Conservation (phyloP, 2,797 vertebrate genomes). For the Pelochelys cantorii region DNA sequence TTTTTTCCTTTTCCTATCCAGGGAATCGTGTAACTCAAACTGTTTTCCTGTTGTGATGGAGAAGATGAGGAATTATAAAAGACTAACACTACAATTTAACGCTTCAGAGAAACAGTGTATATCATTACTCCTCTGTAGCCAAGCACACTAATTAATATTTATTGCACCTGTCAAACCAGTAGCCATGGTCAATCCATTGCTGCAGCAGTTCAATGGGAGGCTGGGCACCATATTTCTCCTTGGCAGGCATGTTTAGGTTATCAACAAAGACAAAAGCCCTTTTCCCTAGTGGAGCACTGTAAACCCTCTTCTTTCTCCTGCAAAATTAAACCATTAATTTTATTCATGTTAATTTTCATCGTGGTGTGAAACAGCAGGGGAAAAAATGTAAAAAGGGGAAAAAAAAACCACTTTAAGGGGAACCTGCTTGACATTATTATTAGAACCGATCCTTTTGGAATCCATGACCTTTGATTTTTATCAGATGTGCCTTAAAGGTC, state of each 20-base stretch:
- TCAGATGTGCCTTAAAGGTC: constrained; percentile 84
- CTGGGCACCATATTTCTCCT: constrained; percentile 85
- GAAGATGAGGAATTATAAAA: constrained; percentile 85
- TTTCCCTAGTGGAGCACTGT: constrained; percentile 72
- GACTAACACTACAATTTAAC: constrained; percentile 88
- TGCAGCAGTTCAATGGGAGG: constrained; percentile 84
- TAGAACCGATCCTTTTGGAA: constrained; percentile 77
- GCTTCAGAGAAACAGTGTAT: constrained; percentile 85
- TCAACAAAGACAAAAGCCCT: constrained; percentile 85
- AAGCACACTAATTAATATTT: constrained; percentile 89
- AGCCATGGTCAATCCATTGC: constrained; percentile 85
- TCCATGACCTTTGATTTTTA: constrained; percentile 81
- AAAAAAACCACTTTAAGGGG: constrained; percentile 51
- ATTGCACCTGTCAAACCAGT: constrained; percentile 87
- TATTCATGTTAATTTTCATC: constrained; percentile 81
- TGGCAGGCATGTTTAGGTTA: constrained; percentile 87
- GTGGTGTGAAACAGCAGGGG: constrained; percentile 70
- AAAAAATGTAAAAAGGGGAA: neutral
- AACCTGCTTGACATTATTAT: constrained; percentile 77
- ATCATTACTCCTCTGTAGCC: constrained; percentile 85
- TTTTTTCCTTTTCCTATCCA: constrained; percentile 76
- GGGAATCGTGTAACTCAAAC: constrained; percentile 73
- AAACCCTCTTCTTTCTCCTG: constrained; percentile 78
- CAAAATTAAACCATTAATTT: constrained; percentile 84
- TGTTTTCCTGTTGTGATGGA: constrained; percentile 83